These are phyloP conservation scores for Acanthosepion pharaonis DNA, from an alignment of 2,888 invertebrate genomes.

Conservation along the genomic window DNA sequence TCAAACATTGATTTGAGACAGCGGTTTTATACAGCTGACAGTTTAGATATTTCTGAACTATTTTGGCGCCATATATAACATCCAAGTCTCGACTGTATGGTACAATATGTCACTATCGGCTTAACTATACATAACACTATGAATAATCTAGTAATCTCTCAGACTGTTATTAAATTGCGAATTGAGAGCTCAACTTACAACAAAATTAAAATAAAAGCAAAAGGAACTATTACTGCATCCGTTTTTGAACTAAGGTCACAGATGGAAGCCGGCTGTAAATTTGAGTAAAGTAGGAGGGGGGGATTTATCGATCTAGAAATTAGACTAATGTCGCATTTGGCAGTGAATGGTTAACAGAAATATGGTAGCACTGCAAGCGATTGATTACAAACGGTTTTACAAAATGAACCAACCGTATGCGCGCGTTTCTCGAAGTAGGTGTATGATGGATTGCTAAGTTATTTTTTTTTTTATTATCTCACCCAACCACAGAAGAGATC, in stretches of 20 bases:
- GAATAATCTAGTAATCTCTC: too few relatives aligned
- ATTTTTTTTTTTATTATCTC: not conserved
- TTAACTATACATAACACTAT: too few relatives aligned
- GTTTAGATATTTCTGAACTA: too few relatives aligned
- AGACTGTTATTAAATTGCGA: too few relatives aligned
- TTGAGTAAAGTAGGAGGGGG: not conserved
- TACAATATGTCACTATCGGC: too few relatives aligned
- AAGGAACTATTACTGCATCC: not conserved
- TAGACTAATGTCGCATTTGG: not conserved
- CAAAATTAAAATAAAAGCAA: too few relatives aligned
- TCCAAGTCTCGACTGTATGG: too few relatives aligned
- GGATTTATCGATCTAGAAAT: not conserved
- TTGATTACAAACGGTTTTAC: not conserved
- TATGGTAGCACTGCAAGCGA: not conserved
- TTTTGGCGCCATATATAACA: too few relatives aligned
- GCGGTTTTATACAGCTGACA: too few relatives aligned
- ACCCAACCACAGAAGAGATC: not conserved
- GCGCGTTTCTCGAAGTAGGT: not conserved
- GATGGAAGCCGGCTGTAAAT: not conserved
- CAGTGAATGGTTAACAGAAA: not conserved
- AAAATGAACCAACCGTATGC: not conserved
- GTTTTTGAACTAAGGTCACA: not conserved
- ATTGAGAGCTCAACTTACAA: too few relatives aligned
- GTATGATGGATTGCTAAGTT: not conserved
- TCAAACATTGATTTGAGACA: too few relatives aligned